These are phyloP conservation scores for Micropoecilia bifurca DNA, from an alignment of 2,797 vertebrate species.

Conservation along the genomic window DNA sequence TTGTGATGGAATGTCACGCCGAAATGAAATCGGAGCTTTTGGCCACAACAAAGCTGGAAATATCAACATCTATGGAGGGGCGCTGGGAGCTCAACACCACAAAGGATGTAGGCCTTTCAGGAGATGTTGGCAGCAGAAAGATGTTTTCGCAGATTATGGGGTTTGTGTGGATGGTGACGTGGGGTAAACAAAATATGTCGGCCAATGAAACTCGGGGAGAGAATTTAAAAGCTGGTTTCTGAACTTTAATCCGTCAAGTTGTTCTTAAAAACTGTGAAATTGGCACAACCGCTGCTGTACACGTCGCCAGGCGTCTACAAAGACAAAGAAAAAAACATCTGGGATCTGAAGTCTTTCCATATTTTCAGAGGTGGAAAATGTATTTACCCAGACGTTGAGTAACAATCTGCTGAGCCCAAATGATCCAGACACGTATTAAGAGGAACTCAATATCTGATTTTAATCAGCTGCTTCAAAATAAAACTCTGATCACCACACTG, in stretches of 20 bases:
- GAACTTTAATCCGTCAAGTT: too few relatives aligned
- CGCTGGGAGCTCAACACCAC: constrained; percentile 15
- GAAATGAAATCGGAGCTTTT: constrained; percentile 37
- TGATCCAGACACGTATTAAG: not conserved
- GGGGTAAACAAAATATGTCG: not conserved
- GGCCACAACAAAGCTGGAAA: constrained; percentile 42
- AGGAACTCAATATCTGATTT: not conserved
- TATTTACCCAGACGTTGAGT: not conserved
- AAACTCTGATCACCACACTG: not conserved
- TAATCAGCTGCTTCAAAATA: not conserved
- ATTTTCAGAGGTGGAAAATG: not conserved
- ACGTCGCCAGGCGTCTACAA: not conserved
- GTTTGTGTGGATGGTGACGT: not conserved
- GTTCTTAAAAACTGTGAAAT: not conserved
- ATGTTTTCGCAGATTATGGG: constrained; percentile 22
- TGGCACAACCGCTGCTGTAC: not conserved
- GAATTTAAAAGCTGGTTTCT: not conserved
- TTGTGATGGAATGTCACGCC: constrained; percentile 26
- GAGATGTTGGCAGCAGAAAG: constrained; percentile 18
- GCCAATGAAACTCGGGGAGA: not conserved
- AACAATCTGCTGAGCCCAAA: not conserved
- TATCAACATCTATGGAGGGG: constrained; percentile 17
- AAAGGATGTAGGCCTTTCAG: constrained; percentile 22
- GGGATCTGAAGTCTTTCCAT: too few relatives aligned
- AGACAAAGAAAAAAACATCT: too few relatives aligned